These are phyloP conservation scores for Gastracanthus pulcherrimus DNA, from an alignment of 2,888 invertebrate genomes.

Conservation along the genomic window DNA sequence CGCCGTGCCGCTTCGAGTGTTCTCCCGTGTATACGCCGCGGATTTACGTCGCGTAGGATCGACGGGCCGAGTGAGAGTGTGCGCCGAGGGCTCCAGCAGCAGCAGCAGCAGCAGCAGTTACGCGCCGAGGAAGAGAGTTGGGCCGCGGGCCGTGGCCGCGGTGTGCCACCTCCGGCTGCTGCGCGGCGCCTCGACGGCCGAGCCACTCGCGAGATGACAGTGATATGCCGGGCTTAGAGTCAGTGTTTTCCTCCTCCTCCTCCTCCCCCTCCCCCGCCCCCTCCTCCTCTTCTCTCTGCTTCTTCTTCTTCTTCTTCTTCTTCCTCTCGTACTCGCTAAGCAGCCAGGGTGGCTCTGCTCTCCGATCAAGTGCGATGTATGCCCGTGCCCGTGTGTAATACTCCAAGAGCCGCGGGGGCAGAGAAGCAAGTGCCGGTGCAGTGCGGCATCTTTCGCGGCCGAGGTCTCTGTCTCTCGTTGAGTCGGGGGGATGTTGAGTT, in stretches of 20 bases:
- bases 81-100: too few relatives aligned
- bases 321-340: background rate
- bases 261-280: background rate
- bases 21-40: background rate
- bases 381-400: background rate
- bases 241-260: background rate
- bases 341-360: too few relatives aligned
- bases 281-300: background rate
- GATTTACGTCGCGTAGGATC: background rate
- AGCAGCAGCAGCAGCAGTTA: background rate
- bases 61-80: too few relatives aligned
- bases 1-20: background rate
- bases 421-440: background rate
- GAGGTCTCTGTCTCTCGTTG: too few relatives aligned
- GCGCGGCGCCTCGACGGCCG: background rate
- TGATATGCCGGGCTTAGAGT: conserved; percentile 11
- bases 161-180: background rate
- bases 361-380: background rate
- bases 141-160: background rate
- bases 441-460: background rate
- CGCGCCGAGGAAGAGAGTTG: background rate
- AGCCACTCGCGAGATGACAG: conserved; percentile 25
- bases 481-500: conserved; percentile 17
- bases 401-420: background rate
- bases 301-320: background rate